phyloP scores from a whole-genome alignment of 2,113 vertebrate genomes.

The Lamprotornis superbus region DNA sequence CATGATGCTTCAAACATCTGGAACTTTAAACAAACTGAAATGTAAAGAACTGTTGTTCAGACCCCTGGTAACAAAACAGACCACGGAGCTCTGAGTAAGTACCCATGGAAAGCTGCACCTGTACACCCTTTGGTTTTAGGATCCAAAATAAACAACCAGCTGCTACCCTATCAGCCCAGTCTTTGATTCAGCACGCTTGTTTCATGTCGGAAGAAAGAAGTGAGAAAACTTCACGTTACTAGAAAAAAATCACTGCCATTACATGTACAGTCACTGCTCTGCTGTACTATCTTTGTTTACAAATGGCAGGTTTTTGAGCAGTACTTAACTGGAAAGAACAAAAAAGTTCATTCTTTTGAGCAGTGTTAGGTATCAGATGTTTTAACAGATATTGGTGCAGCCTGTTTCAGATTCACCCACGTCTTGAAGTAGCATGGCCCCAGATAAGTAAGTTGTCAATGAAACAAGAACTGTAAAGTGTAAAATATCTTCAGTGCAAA shows the following conservation, averaged over 20 bases:
- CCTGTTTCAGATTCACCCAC: background rate
- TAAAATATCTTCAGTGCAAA: constrained; percentile 4
- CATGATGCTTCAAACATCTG: background rate
- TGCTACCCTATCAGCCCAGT: background rate
- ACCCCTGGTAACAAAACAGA: background rate
- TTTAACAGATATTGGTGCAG: background rate
- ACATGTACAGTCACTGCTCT: background rate
- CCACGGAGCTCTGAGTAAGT: background rate
- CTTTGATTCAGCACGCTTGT: background rate
- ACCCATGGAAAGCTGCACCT: background rate
- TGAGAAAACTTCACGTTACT: background rate
- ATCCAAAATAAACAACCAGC: background rate
- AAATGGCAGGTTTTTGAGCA: background rate
- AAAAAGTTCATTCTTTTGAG: background rate
- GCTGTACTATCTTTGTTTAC: background rate
- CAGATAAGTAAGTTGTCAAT: background rate
- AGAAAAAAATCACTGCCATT: background rate
- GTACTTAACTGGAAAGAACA: background rate
- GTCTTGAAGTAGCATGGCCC: background rate
- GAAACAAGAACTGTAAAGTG: background rate
- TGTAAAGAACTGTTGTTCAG: background rate
- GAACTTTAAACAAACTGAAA: background rate
- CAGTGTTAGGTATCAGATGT: background rate
- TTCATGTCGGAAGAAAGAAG: background rate
- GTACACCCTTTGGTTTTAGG: background rate